Percentiles rank a stretch among this genome's conserved stretches.
phyloP scores from a whole-genome alignment of 2,113 vertebrate genomes.

The Megalops atlanticus region DNA sequence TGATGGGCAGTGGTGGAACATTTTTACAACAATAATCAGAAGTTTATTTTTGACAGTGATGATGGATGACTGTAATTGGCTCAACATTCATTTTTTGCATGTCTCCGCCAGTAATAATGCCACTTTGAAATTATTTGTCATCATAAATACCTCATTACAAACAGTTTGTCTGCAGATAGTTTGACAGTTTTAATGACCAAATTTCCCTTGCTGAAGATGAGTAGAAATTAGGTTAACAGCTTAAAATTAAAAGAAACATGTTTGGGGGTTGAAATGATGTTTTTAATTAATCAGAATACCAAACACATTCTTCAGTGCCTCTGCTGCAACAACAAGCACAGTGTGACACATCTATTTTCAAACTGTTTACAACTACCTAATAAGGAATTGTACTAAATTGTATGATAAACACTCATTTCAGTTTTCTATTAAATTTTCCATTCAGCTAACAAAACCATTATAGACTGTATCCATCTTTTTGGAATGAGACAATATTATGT shows the following conservation, averaged over 20 bases:
- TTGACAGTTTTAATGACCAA: background rate
- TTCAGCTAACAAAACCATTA: background rate
- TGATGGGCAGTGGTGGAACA: background rate
- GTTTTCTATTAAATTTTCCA: background rate
- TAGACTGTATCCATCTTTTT: conserved; percentile 9
- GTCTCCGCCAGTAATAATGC: background rate
- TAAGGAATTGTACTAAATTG: background rate
- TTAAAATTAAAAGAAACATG: background rate
- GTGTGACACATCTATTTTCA: background rate
- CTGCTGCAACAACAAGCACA: background rate
- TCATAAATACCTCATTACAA: background rate
- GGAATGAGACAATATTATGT: conserved; percentile 6
- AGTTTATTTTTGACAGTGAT: conserved; percentile 14
- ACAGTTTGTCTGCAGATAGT: background rate
- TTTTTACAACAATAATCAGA: conserved; percentile 8
- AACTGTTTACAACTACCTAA: background rate
- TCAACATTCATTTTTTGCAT: background rate
- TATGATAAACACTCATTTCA: background rate
- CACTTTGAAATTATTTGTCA: background rate
- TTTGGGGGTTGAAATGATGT: background rate
- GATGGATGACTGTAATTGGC: conserved; percentile 8
- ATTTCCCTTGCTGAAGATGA: background rate
- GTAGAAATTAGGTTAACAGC: background rate
- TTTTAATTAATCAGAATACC: background rate
- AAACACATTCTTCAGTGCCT: background rate